Percentiles rank a stretch among this genome's conserved stretches.
These are phyloP conservation scores for Pelosia muscerda DNA, from an alignment of 2,888 invertebrate species.

Conservation along the genomic window DNA sequence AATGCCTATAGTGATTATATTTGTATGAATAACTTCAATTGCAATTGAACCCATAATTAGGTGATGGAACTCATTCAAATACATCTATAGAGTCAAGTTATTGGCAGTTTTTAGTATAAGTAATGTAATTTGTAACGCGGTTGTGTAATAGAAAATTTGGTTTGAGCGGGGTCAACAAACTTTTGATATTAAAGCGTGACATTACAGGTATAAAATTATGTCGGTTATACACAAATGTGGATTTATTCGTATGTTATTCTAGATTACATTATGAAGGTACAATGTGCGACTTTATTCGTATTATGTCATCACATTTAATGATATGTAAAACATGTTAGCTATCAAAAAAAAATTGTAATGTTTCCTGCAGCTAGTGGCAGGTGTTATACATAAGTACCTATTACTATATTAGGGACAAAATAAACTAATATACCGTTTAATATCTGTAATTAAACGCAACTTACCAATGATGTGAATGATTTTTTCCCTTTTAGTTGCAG, in stretches of 20 bases:
- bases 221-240: background rate
- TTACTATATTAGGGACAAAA: background rate
- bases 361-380: background rate
- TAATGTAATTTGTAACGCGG: slow-evolving; percentile 11
- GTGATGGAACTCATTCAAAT: background rate
- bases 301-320: background rate
- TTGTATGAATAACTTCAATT: background rate
- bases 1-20: background rate
- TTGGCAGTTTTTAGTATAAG: slow-evolving; percentile 5
- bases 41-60: background rate
- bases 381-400: background rate
- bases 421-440: background rate
- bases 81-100: background rate
- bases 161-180: slow-evolving; percentile 12
- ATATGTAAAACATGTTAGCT: background rate
- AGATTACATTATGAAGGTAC: background rate
- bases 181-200: slow-evolving; percentile 1
- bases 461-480: slow-evolving; percentile 99
- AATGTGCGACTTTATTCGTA: background rate
- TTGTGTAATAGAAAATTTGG: slow-evolving; percentile 15
- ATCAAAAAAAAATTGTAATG: background rate
- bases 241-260: background rate
- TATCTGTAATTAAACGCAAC: slow-evolving; percentile 58
- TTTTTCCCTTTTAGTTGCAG: slow-evolving; percentile 98
- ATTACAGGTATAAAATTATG: background rate